These are phyloP conservation scores for Batillaria attramentaria DNA, from an alignment of 1,140 invertebrate species.

Conservation along the genomic window DNA sequence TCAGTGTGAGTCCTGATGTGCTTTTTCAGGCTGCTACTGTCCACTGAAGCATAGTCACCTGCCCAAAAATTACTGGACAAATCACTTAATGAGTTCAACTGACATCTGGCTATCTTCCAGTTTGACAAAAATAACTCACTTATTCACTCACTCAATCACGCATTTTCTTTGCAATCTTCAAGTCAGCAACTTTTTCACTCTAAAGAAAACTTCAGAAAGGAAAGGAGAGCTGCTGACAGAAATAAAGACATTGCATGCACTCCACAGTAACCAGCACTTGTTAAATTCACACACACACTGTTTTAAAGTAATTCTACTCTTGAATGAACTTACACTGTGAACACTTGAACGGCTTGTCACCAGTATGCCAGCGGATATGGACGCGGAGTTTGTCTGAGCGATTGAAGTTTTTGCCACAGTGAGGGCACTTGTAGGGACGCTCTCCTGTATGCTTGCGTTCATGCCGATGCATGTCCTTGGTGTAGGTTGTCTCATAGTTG, in stretches of 20 bases:
- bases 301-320: too few species aligned
- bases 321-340: slow-evolving; percentile 78
- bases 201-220: neutral
- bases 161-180: too few species aligned
- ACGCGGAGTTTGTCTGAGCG: slow-evolving; percentile 59
- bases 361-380: slow-evolving; percentile 78
- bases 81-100: neutral
- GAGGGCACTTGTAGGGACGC: slow-evolving; percentile 67
- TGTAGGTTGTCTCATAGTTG: slow-evolving; percentile 73
- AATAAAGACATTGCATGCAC: neutral
- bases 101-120: neutral
- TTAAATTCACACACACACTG: too few species aligned
- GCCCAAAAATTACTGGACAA: slow-evolving; percentile 9
- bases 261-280: too few species aligned
- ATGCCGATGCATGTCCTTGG: slow-evolving; percentile 65
- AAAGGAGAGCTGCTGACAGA: neutral
- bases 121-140: neutral
- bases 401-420: slow-evolving; percentile 55
- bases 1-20: slow-evolving; percentile 98
- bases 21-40: slow-evolving; percentile 96
- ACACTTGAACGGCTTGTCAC: slow-evolving; percentile 91
- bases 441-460: slow-evolving; percentile 73
- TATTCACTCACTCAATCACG: too few species aligned
- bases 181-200: too few species aligned
- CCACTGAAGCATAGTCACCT: slow-evolving; percentile 76